Percentiles rank a stretch among this genome's conserved stretches.
phyloP scores from a whole-genome alignment of 1,140 invertebrate genomes.

The Drosophila persimilis region DNA sequence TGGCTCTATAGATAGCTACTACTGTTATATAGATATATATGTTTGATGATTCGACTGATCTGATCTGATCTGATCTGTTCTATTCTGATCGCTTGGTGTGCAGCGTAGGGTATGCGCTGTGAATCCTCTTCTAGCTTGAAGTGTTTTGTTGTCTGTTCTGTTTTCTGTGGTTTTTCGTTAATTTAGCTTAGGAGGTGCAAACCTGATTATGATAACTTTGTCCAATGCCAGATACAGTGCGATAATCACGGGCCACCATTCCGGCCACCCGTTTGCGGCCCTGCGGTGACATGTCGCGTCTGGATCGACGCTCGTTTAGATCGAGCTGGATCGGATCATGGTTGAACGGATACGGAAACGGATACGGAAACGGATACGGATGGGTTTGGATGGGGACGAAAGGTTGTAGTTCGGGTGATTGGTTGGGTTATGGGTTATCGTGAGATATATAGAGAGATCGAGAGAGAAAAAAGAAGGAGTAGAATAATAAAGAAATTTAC shows the following conservation, averaged over 20 bases:
- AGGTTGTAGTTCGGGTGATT: constrained; percentile 9
- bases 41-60: constrained; percentile 13
- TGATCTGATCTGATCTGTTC: background rate
- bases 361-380: constrained; percentile 12
- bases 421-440: constrained; percentile 12
- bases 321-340: constrained; percentile 74
- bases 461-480: constrained; percentile 62
- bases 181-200: constrained; percentile 71
- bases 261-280: constrained; percentile 88
- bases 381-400: constrained; percentile 21
- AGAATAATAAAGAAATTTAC: constrained; percentile 60
- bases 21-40: background rate
- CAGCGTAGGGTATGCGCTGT: background rate
- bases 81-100: background rate
- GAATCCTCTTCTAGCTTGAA: too few relatives aligned
- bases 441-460: constrained; percentile 32
- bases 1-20: constrained; percentile 6
- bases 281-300: constrained; percentile 91
- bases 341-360: constrained; percentile 4
- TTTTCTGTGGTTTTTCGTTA: constrained; percentile 45
- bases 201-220: constrained; percentile 84
- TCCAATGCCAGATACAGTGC: constrained; percentile 83
- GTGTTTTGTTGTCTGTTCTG: constrained; percentile 49
- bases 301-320: constrained; percentile 84
- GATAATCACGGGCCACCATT: constrained; percentile 85